phyloP scores from a whole-genome alignment of 2,113 vertebrate species.

The Otis tarda region DNA sequence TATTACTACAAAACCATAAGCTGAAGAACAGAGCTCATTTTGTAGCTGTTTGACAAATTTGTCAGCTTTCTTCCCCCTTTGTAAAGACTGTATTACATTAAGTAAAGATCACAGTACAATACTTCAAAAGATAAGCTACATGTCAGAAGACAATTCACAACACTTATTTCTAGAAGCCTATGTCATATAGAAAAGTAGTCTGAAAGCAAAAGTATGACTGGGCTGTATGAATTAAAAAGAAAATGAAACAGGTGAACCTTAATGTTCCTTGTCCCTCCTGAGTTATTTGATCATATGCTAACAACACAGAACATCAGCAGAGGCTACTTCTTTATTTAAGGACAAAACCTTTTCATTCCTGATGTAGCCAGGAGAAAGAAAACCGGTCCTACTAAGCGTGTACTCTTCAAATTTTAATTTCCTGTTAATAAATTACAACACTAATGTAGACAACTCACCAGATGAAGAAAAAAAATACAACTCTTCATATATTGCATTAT shows the following conservation, averaged over 20 bases:
- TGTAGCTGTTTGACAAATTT: neutral
- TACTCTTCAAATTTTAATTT: neutral
- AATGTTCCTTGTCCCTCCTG: neutral
- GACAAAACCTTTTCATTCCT: neutral
- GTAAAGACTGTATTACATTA: neutral
- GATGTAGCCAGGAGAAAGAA: neutral
- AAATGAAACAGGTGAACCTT: neutral
- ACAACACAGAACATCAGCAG: neutral
- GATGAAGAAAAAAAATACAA: neutral
- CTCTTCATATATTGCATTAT: neutral
- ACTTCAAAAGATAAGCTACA: slow-evolving; percentile 13
- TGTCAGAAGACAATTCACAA: neutral
- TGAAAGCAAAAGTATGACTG: neutral
- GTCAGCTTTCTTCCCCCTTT: slow-evolving; percentile 1
- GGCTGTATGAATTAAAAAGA: neutral
- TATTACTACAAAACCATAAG: neutral
- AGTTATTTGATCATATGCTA: neutral
- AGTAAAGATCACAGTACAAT: slow-evolving; percentile 9
- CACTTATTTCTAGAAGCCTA: neutral
- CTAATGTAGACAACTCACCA: neutral
- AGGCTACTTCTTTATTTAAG: neutral
- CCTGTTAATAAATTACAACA: neutral
- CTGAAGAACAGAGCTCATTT: neutral
- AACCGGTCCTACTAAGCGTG: neutral
- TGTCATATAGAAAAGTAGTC: neutral